Conservation (phyloP, 2,888 invertebrate genomes). For the Antitype chi region DNA sequence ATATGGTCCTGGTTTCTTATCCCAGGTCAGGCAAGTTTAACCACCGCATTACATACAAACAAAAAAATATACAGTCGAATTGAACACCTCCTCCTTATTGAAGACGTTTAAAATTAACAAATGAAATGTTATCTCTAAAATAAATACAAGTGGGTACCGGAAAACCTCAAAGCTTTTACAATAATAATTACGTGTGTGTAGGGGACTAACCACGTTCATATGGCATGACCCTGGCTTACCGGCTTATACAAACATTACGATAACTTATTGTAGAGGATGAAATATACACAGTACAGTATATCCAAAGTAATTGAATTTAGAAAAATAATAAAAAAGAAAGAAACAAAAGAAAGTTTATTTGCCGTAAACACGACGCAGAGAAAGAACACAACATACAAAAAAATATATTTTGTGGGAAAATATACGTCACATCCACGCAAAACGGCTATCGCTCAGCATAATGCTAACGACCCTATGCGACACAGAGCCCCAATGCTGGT, state of each 20-base stretch:
- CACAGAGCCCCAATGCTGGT: too few relatives aligned
- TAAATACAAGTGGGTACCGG: constrained; percentile 8
- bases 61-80: too few relatives aligned
- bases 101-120: not conserved
- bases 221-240: not conserved
- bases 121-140: not conserved
- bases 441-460: too few relatives aligned
- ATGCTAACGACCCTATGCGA: too few relatives aligned
- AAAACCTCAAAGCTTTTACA: constrained; percentile 16
- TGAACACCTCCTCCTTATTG: too few relatives aligned
- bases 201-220: not conserved
- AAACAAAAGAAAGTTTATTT: too few relatives aligned
- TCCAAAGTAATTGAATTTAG: not conserved
- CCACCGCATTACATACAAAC: too few relatives aligned
- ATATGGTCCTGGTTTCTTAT: not conserved
- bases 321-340: too few relatives aligned
- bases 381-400: too few relatives aligned
- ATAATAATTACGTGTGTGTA: constrained; percentile 3
- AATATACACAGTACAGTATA: not conserved
- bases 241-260: constrained; percentile 4
- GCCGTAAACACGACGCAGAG: too few relatives aligned
- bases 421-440: too few relatives aligned
- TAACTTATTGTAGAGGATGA: not conserved
- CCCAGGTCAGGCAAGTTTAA: not conserved
- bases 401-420: too few relatives aligned